A percentile compares a stretch with the other conserved stretches of the same genome.
Conservation (phyloP, 2,888 invertebrate species). For the Orchestes rusci region DNA sequence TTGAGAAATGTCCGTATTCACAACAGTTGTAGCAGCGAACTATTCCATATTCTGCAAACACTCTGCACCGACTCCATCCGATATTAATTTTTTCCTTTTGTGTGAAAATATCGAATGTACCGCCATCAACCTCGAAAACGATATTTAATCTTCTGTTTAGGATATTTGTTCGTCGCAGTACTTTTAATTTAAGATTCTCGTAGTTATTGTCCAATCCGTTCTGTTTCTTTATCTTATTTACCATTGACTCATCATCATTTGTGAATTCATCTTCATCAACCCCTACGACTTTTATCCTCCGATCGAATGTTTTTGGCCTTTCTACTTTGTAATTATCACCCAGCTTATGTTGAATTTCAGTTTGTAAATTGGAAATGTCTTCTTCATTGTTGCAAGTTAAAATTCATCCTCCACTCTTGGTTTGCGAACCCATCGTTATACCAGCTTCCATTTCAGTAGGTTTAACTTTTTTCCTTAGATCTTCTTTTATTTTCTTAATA, state of each 20-base stretch:
- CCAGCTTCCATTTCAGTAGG: not conserved
- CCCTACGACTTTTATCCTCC: conserved; percentile 1
- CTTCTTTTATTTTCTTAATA: too few relatives aligned
- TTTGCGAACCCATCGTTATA: not conserved
- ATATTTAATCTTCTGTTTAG: conserved; percentile 2
- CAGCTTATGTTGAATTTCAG: conserved; percentile 6
- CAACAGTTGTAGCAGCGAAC: conserved; percentile 5
- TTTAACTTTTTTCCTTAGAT: too few relatives aligned
- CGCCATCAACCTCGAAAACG: conserved; percentile 4
- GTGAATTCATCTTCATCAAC: not conserved
- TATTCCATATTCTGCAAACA: conserved; percentile 1
- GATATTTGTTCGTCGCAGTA: conserved; percentile 3
- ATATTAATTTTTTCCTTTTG: conserved; percentile 5
- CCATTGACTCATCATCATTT: not conserved
- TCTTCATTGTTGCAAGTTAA: conserved; percentile 2
- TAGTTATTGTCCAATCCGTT: not conserved
- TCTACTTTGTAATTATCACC: conserved; percentile 5
- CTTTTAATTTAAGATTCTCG: conserved; percentile 4
- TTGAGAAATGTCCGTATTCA: conserved; percentile 3
- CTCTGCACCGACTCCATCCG: conserved; percentile 5
- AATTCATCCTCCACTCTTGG: not conserved
- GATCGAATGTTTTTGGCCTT: conserved; percentile 1
- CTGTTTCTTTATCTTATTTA: not conserved
- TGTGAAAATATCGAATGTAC: not conserved
- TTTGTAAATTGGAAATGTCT: not conserved